These are phyloP conservation scores for Myiagra hebetior DNA, from an alignment of 2,113 vertebrate genomes.

Conservation along the genomic window DNA sequence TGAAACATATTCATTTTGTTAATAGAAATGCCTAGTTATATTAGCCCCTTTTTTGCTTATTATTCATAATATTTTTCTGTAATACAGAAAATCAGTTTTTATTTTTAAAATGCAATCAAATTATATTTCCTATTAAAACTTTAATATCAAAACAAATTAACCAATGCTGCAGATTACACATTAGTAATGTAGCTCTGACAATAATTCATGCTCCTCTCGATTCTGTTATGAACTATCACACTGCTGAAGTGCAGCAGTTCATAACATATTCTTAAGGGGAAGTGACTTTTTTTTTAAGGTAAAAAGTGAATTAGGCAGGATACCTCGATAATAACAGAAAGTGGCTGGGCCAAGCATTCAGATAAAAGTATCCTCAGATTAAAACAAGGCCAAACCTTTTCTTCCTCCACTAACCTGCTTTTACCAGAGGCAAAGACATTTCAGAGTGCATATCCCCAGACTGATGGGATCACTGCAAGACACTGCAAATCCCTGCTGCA, in stretches of 20 bases:
- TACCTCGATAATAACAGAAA: neutral
- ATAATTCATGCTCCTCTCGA: conserved; percentile 61
- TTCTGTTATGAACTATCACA: conserved; percentile 64
- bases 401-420: neutral
- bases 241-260: conserved; percentile 47
- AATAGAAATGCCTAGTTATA: conserved; percentile 71
- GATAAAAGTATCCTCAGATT: neutral
- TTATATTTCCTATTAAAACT: conserved; percentile 80
- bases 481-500: fast-evolving
- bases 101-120: conserved; percentile 78
- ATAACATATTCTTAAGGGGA: conserved; percentile 51
- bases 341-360: neutral
- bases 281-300: neutral
- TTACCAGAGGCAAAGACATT: neutral
- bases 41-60: conserved; percentile 71
- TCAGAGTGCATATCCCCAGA: neutral
- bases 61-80: conserved; percentile 78
- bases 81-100: conserved; percentile 72
- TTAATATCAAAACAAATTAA: conserved; percentile 81
- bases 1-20: conserved; percentile 67
- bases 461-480: fast-evolving
- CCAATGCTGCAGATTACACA: conserved; percentile 72
- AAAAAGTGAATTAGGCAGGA: neutral
- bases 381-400: neutral
- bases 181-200: conserved; percentile 67